phyloP scores from a whole-genome alignment of 2,797 vertebrate species.

The Percopsis omiscomaycus region DNA sequence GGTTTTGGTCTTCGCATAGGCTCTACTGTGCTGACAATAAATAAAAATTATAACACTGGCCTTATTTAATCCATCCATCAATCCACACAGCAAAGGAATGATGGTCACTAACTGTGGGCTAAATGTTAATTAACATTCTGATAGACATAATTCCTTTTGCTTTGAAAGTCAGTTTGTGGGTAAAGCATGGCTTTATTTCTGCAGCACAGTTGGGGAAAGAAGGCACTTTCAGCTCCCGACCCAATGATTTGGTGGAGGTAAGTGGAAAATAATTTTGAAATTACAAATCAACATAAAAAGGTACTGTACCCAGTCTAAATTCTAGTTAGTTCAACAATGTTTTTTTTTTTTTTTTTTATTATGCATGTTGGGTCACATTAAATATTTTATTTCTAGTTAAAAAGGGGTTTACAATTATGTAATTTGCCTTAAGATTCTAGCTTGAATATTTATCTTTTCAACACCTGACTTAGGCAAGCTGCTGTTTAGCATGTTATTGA shows the following conservation, averaged over 20 bases:
- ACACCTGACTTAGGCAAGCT: not conserved
- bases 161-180: not conserved
- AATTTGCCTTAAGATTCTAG: too few relatives aligned
- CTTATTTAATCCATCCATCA: constrained; percentile 17
- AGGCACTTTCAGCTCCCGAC: not conserved
- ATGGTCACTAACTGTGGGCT: constrained; percentile 3
- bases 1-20: too few relatives aligned
- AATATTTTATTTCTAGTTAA: too few relatives aligned
- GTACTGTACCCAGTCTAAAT: too few relatives aligned
- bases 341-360: too few relatives aligned
- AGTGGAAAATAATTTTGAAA: too few relatives aligned
- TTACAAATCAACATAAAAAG: too few relatives aligned
- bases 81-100: not conserved
- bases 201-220: not conserved
- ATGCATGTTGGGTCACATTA: too few relatives aligned
- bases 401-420: too few relatives aligned
- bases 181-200: not conserved
- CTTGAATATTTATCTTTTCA: too few relatives aligned
- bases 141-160: not conserved
- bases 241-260: not conserved
- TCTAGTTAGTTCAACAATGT: too few relatives aligned
- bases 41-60: too few relatives aligned
- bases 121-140: constrained; percentile 17
- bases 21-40: not conserved
- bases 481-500: not conserved